Evolutionary conservation across 2,797 vertebrate genomes (phyloP).

Genomic region (Vespertilio murinus): DNA sequence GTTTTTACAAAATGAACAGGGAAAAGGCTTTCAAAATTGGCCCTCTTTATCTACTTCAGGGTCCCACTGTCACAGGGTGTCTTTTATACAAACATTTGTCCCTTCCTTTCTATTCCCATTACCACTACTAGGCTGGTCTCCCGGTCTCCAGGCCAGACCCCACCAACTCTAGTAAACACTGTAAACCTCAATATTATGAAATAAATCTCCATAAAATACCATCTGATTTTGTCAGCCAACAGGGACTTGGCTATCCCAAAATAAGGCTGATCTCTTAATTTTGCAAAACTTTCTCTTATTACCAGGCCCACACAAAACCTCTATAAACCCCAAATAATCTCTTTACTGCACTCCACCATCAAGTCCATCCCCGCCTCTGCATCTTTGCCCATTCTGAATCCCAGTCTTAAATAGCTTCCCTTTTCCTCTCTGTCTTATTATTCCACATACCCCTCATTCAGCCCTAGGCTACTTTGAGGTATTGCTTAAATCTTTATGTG

Average conservation of each 20-base stretch:
- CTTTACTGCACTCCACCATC: neutral
- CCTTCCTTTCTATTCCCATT: conserved; percentile 5
- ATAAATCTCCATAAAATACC: conserved; percentile 27
- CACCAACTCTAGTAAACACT: neutral
- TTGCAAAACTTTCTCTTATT: conserved; percentile 11
- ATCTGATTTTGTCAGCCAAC: neutral
- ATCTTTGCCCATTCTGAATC: neutral
- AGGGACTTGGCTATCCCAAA: neutral
- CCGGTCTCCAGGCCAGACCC: neutral
- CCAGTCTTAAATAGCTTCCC: conserved; percentile 17
- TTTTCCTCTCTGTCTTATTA: conserved; percentile 34
- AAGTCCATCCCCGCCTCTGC: neutral
- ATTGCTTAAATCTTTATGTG: neutral
- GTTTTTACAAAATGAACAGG: neutral
- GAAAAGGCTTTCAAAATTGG: neutral
- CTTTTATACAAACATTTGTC: neutral
- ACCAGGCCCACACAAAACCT: neutral
- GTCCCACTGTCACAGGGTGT: neutral
- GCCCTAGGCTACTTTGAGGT: conserved; percentile 10
- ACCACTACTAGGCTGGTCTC: neutral
- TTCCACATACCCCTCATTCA: neutral
- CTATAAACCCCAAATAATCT: neutral
- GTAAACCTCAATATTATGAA: neutral
- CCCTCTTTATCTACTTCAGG: neutral
- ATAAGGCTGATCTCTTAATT: neutral